phyloP scores from a whole-genome alignment of 2,888 invertebrate species.

The Mimachlamys varia region DNA sequence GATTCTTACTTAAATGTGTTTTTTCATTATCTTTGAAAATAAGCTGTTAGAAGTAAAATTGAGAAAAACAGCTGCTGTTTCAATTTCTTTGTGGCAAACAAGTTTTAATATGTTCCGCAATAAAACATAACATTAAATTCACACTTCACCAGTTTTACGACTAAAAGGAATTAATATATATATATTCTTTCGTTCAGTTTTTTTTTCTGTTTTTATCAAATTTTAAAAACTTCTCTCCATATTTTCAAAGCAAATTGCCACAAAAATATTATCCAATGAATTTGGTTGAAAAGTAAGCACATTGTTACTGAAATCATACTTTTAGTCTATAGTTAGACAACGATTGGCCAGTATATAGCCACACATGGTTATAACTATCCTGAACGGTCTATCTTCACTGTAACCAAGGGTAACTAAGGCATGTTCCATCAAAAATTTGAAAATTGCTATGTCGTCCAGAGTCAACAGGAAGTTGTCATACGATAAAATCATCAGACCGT shows the following conservation, averaged over 20 bases:
- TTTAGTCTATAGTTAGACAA: not conserved
- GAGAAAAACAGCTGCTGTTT: too few relatives aligned
- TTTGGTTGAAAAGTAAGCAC: not conserved
- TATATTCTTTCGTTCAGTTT: too few relatives aligned
- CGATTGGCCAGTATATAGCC: not conserved
- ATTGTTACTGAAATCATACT: not conserved
- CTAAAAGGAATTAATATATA: not conserved
- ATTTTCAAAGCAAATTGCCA: not conserved
- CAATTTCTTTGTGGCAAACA: too few relatives aligned
- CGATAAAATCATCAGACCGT: not conserved
- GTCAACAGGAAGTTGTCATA: slow-evolving; percentile 31
- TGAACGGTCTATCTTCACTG: not conserved
- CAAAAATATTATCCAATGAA: not conserved
- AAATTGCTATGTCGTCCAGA: not conserved
- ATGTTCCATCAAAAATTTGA: not conserved
- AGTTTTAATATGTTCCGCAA: too few relatives aligned
- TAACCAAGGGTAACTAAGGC: slow-evolving; percentile 24
- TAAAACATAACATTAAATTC: too few relatives aligned
- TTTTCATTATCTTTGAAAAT: too few relatives aligned
- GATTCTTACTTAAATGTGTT: too few relatives aligned
- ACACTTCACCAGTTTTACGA: not conserved
- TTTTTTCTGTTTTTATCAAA: not conserved
- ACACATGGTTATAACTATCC: not conserved
- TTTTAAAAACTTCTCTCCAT: not conserved
- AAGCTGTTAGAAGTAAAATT: too few relatives aligned